Evolutionary conservation across 2,797 vertebrate species (phyloP).

Genomic region (Dendrocincla fuliginosa): DNA sequence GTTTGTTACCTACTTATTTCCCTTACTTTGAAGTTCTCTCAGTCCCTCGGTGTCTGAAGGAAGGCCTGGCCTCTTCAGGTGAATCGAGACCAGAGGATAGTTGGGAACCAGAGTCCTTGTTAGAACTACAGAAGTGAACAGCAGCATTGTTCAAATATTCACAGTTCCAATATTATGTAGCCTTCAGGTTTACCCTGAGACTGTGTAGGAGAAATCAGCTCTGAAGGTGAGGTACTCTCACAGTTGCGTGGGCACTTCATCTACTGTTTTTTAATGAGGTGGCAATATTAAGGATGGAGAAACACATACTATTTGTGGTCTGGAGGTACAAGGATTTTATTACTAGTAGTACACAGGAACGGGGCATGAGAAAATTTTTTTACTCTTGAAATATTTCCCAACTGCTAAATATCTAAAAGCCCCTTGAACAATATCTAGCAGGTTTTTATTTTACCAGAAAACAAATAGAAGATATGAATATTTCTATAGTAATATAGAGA

Average conservation of each 20-base stretch:
- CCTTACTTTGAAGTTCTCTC: neutral
- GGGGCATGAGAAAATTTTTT: neutral
- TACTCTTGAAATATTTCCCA: conserved; percentile 1
- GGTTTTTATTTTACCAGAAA: conserved; percentile 34
- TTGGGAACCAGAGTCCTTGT: neutral
- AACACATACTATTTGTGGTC: neutral
- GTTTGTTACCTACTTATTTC: neutral
- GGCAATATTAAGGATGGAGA: neutral
- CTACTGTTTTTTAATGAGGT: neutral
- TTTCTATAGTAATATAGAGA: neutral
- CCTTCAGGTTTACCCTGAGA: neutral
- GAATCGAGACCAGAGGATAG: neutral
- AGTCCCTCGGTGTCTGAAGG: neutral
- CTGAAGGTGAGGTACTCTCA: neutral
- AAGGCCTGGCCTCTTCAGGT: neutral
- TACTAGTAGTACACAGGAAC: neutral
- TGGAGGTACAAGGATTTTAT: neutral
- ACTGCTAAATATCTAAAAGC: neutral
- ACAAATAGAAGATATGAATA: conserved; percentile 18
- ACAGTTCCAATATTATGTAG: neutral
- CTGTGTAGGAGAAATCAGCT: neutral
- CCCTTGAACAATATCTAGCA: neutral
- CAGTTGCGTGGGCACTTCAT: neutral
- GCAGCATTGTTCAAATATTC: neutral
- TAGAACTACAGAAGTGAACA: neutral